Conservation (phyloP, 2,888 invertebrate genomes). For the Habrosyne pyritoides region DNA sequence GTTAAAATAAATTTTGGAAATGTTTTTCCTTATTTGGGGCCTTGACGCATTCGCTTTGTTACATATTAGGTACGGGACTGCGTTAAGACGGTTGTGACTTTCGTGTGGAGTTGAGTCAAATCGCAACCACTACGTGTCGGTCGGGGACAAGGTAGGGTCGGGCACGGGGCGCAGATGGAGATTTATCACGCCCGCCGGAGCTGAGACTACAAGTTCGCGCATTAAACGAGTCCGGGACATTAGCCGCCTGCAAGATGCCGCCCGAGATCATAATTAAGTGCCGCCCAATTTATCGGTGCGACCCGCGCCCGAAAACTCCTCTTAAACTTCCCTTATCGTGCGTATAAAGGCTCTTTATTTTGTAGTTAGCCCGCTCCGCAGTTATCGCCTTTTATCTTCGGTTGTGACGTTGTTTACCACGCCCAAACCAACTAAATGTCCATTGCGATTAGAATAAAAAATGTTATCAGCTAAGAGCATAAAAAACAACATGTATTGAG, state of each 20-base stretch:
- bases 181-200: slow-evolving; percentile 81
- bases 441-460: background rate
- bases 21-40: too few species aligned
- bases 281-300: slow-evolving; percentile 83
- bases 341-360: slow-evolving; percentile 80
- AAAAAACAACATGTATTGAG: background rate
- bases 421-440: background rate
- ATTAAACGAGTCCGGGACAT: slow-evolving; percentile 83
- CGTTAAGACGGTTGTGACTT: background rate
- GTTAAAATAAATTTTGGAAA: too few species aligned
- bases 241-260: slow-evolving; percentile 83
- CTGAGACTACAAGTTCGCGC: slow-evolving; percentile 81
- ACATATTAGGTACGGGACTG: too few species aligned
- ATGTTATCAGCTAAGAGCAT: background rate
- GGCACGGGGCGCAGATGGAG: slow-evolving; percentile 69
- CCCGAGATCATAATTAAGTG: slow-evolving; percentile 84
- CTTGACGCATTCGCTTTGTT: background rate
- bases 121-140: slow-evolving; percentile 24
- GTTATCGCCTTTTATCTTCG: slow-evolving; percentile 74
- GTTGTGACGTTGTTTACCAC: slow-evolving; percentile 40
- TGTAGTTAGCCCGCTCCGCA: slow-evolving; percentile 73
- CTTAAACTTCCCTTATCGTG: slow-evolving; percentile 81
- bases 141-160: slow-evolving; percentile 36
- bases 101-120: background rate
- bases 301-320: slow-evolving; percentile 78